A percentile compares a stretch with the other conserved stretches of the same genome.
These are phyloP conservation scores for Morpho deidamia DNA, from an alignment of 2,888 invertebrate species.

Conservation along the genomic window DNA sequence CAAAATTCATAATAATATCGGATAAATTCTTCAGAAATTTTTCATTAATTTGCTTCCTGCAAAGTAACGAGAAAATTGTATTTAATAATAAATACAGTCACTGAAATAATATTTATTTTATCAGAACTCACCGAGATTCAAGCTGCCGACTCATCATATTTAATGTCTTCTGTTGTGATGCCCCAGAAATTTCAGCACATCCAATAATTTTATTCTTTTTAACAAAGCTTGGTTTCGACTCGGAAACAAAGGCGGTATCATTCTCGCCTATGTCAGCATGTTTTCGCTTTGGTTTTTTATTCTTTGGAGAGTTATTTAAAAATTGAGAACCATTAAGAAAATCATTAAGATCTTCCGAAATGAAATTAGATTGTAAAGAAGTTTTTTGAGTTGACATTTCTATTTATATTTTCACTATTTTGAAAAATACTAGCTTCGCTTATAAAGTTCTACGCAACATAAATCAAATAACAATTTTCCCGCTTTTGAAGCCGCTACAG, in stretches of 20 bases:
- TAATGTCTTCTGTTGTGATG: constrained; percentile 49
- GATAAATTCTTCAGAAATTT: constrained; percentile 44
- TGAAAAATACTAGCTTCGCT: neutral
- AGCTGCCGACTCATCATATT: constrained; percentile 50
- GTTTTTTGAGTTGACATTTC: constrained; percentile 48
- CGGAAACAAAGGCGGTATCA: constrained; percentile 27
- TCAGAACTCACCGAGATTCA: constrained; percentile 44
- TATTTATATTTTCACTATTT: neutral
- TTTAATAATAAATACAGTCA: neutral
- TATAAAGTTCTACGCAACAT: too few relatives aligned
- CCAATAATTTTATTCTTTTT: constrained; percentile 49
- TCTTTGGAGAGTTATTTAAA: constrained; percentile 43
- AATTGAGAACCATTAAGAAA: constrained; percentile 48
- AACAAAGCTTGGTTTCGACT: constrained; percentile 31
- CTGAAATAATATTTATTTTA: neutral
- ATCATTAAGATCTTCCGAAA: constrained; percentile 45
- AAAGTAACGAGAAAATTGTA: constrained; percentile 22
- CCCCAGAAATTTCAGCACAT: constrained; percentile 40
- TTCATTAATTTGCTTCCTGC: constrained; percentile 50
- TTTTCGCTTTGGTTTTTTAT: constrained; percentile 40
- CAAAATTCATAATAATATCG: constrained; percentile 45
- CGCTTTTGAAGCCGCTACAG: too few relatives aligned
- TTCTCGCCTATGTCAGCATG: constrained; percentile 35
- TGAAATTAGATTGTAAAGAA: constrained; percentile 42
- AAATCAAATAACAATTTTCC: too few relatives aligned